A percentile compares a stretch with the other conserved stretches of the same genome.
Conservation (phyloP, 2,888 invertebrate genomes). For the Drosophila robusta region DNA sequence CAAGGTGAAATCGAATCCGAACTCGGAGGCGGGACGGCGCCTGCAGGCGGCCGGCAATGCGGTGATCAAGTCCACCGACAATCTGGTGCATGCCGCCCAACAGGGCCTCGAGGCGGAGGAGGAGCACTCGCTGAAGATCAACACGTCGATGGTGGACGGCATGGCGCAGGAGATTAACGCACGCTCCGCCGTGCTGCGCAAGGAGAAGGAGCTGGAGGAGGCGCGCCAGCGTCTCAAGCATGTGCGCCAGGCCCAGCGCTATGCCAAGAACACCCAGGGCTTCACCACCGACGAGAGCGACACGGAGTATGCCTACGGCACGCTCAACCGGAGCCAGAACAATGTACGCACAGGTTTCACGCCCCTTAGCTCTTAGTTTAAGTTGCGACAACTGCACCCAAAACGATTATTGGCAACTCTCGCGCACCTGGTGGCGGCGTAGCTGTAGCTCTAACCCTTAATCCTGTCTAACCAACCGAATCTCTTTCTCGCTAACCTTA, state of each 20-base stretch:
- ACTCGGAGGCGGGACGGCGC: slow-evolving; percentile 96
- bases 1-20: slow-evolving; percentile 99
- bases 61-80: slow-evolving; percentile 98
- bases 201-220: slow-evolving; percentile 96
- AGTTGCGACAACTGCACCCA: slow-evolving; percentile 38
- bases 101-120: slow-evolving; percentile 96
- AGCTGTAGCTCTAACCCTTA: slow-evolving; percentile 44
- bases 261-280: slow-evolving; percentile 87
- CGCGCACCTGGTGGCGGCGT: slow-evolving; percentile 55
- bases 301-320: slow-evolving; percentile 85
- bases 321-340: slow-evolving; percentile 81
- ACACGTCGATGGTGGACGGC: slow-evolving; percentile 97
- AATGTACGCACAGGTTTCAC: slow-evolving; percentile 79
- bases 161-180: slow-evolving; percentile 98
- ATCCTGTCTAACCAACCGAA: slow-evolving; percentile 62
- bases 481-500: slow-evolving; percentile 65
- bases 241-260: slow-evolving; percentile 97
- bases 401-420: slow-evolving; percentile 64
- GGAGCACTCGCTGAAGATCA: slow-evolving; percentile 95
- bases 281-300: slow-evolving; percentile 87
- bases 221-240: slow-evolving; percentile 95
- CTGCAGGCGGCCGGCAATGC: slow-evolving; percentile 97
- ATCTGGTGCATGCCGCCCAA: slow-evolving; percentile 97
- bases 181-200: slow-evolving; percentile 94
- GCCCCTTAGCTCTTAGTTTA: slow-evolving; percentile 9